A percentile compares a stretch with the other conserved stretches of the same genome.
These are phyloP conservation scores for Sus scrofa DNA, from an alignment of 2,113 vertebrate genomes.

Conservation along the genomic window T2T-Sscrofa CM000818.6:108261001-108261500, in stretches of 20 bases:
- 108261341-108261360: not conserved
- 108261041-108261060: not conserved
- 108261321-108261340: not conserved
- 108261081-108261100: not conserved
- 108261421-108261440: conserved; percentile 24
- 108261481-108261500: too few species aligned
- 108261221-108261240: not conserved
- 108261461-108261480: conserved; percentile 8
- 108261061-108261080: not conserved
- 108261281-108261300: not conserved
- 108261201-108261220: not conserved
- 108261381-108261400: not conserved
- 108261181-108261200: not conserved
- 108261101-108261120: not conserved
- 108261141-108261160: not conserved
- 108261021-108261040: not conserved
- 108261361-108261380: conserved; percentile 7
- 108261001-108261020: not conserved
- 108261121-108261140: not conserved
- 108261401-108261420: not conserved
- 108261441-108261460: not conserved
- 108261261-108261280: not conserved
- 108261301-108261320: conserved; percentile 15
- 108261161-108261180: not conserved
- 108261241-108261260: not conserved